Evolutionary conservation across 2,797 vertebrate genomes (phyloP), one percentile per base, ranked within the genome.

Genomic region (Ciconia nigra): DNA sequence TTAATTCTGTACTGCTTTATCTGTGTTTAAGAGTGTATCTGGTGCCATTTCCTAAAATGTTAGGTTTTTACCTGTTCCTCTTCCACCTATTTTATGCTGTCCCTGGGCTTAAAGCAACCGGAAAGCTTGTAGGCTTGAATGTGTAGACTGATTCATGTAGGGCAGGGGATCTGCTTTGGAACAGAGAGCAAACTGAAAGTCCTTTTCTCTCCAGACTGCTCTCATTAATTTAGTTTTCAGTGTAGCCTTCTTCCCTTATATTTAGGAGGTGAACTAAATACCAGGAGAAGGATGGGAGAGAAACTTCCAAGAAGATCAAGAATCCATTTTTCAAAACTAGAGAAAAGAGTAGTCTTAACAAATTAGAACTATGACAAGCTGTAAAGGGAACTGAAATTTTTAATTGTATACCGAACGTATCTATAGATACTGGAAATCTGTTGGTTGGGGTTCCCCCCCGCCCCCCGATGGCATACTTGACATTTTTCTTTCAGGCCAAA

Each of bases 31-130:
- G 47, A 26, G 8, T 13, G 2, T 41, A 19, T 62, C 31, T 33
- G 4, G 22, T 87, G 33, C 3, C 0, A 1, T 28, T 67, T 76
- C 13, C 24, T 24, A 15, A 49, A 31, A 33, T 52, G 18, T 29
- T 14, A 14, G 3, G 1, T 19, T 83, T 79, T 46, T 3, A 2
- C 10, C 19, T 69, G 28, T 46, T 83, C 8, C 0, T 54, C 4
- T 62, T 87, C 39, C 6, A 52, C 26, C 9, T 52, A 2, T 49
- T 78, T 71, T 21, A 3, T 76, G 21, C 24, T 71, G 25, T 77
- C 35, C 3, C 44, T 78, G 55, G 57, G 16, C 49, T 83, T 83
- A 51, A 89, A 84, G 74, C 44, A 87, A 55, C 14, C 29, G 39
- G 41, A 29, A 33, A 29, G 37, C 37, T 82, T 46, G 15, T 44